Evolutionary conservation across 2,888 invertebrate genomes (phyloP), one percentile per base, ranked within the genome.

Genomic region (Drosophila eohydei): DNA sequence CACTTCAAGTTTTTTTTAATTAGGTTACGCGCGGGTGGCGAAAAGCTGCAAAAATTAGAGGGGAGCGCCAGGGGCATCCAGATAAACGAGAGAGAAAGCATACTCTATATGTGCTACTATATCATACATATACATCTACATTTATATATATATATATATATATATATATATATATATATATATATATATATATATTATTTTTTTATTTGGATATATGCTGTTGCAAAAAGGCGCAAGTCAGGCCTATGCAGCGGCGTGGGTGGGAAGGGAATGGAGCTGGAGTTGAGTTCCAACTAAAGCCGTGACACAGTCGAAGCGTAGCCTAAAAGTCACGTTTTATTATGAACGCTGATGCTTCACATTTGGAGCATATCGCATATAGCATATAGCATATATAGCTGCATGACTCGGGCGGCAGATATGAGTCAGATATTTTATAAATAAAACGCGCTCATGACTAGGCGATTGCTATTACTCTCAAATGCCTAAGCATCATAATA

Each of bases 11-110:
- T 71, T 70, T 81, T 81, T 89, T 72, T 89, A 84, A 89, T 84
- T 84, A 84, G 88, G 85, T 89, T 84, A 74, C 84, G 89, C 79
- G 88, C 88, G 76, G 88, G 68, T 87, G 73, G 54, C 56, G 58
- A 52, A 73, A 89, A 78, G 81, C 75, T 89, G 75, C 51, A 58
- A 60, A 60, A 48, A 54, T 48, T 40, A 40, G 36, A 43, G 46
- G 41, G 46, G 14, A 21, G 52, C 26, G 3, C 30, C 9, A 9
- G 36, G 4, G 36, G 26, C 26, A 38, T 26, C 7, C 14, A 52
- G 36, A 52, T 69, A 50, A 50, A 32, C 48, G 58, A 40, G 58
- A 74, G 55, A 65, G 44, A 69, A 79, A 79, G 38, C 36, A 38
- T 16, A 26, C 34, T 26, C 12, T 26, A 5, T 30, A 12, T 7